Conservation (phyloP, 2,113 vertebrate species). For the Ailurus styani region DNA sequence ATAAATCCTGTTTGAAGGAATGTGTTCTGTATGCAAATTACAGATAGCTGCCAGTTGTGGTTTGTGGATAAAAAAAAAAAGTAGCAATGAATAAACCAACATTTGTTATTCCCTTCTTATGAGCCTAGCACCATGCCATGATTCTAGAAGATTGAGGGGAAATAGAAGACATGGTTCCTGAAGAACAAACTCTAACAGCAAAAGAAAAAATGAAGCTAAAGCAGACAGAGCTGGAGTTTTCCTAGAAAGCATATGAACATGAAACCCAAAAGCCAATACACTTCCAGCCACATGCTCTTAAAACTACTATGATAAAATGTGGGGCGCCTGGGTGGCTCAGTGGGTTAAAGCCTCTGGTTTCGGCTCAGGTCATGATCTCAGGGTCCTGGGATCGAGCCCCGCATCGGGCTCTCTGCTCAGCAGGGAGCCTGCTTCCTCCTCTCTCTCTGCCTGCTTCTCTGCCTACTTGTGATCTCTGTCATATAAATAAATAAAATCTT, state of each 20-base stretch:
- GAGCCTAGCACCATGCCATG: background rate
- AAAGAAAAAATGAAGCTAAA: background rate
- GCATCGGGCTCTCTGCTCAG: too few relatives aligned
- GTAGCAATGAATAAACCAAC: background rate
- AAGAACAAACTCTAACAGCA: background rate
- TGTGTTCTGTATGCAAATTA: background rate
- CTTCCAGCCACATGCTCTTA: background rate
- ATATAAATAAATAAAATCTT: too few relatives aligned
- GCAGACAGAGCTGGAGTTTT: background rate
- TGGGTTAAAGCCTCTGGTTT: too few relatives aligned
- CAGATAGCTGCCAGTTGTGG: background rate
- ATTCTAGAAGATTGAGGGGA: background rate
- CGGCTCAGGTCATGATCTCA: too few relatives aligned
- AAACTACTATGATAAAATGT: background rate
- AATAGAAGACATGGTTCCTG: background rate
- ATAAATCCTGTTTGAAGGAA: background rate
- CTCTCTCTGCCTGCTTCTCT: too few relatives aligned
- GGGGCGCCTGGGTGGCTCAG: too few relatives aligned
- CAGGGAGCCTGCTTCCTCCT: too few relatives aligned
- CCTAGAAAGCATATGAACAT: background rate
- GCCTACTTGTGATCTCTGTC: too few relatives aligned
- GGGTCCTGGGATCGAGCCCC: too few relatives aligned
- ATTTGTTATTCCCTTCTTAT: background rate
- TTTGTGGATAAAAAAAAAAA: background rate
- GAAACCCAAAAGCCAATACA: background rate